Percentiles rank a stretch among this genome's conserved stretches.
Evolutionary conservation across 2,888 invertebrate genomes (phyloP).

Genomic region (Lasioglossum calceatum): DNA sequence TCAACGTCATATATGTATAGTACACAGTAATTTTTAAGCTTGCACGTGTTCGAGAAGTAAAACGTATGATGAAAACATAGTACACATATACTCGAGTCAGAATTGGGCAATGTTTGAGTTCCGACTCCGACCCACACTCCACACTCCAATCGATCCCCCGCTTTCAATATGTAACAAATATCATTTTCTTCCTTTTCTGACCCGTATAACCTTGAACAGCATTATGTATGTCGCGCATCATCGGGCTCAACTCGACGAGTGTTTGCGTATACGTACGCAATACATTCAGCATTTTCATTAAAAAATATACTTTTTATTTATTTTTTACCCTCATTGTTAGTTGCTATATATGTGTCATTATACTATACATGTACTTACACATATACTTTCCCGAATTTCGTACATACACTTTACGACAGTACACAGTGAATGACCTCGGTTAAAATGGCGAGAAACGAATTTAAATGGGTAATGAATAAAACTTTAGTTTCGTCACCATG

Average conservation of each 20-base stretch:
- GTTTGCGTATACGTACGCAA: not conserved
- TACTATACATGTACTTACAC: not conserved
- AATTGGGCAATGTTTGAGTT: constrained; percentile 1
- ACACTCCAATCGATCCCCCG: not conserved
- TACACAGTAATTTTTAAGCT: not conserved
- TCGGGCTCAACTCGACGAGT: not conserved
- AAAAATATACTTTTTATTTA: not conserved
- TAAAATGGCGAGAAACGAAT: not conserved
- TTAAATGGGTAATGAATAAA: not conserved
- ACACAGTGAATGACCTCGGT: not conserved
- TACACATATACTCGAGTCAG: not conserved
- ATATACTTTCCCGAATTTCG: too few relatives aligned
- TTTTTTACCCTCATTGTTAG: not conserved
- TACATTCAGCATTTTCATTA: not conserved
- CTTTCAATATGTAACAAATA: not conserved
- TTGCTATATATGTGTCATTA: not conserved
- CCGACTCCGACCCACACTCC: not conserved
- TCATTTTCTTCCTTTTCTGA: not conserved
- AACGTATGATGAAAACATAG: not conserved
- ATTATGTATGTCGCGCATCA: not conserved
- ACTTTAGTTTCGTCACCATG: not conserved
- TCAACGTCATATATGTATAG: too few relatives aligned
- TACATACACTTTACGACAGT: too few relatives aligned
- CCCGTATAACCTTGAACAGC: not conserved
- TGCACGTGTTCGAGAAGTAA: not conserved